A percentile compares a stretch with the other conserved stretches of the same genome.
phyloP scores from a whole-genome alignment of 53 echinoderm and acorn worm species.

The Holothuria scabra region DNA sequence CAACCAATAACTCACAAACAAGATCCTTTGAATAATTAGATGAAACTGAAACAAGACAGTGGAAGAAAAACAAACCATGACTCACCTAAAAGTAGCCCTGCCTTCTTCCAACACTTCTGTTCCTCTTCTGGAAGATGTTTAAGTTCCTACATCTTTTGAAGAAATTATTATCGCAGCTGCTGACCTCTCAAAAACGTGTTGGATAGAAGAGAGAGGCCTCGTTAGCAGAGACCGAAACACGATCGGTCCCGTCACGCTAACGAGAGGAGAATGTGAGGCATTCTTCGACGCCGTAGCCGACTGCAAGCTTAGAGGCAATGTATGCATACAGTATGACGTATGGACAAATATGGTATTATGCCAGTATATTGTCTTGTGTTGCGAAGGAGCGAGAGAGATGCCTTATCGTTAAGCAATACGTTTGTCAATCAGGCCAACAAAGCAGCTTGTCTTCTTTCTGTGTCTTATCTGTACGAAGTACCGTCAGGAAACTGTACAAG shows the following conservation, averaged over 20 bases:
- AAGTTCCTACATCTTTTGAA: slow-evolving; percentile 22
- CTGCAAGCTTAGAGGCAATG: slow-evolving; percentile 25
- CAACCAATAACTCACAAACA: too few species aligned
- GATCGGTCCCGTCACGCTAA: slow-evolving; percentile 25
- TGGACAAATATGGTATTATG: slow-evolving; percentile 42
- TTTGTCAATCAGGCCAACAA: too few species aligned
- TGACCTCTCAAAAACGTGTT: slow-evolving; percentile 31
- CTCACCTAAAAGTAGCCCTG: slow-evolving; percentile 34
- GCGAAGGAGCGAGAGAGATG: too few species aligned
- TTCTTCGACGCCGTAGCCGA: neutral
- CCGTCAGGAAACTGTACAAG: too few species aligned
- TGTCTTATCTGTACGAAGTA: too few species aligned
- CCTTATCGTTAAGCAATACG: too few species aligned
- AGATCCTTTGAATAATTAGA: too few species aligned
- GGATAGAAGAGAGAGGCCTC: slow-evolving; percentile 1
- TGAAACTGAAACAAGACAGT: neutral
- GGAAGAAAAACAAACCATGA: neutral
- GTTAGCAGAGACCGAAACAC: slow-evolving; percentile 9
- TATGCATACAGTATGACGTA: slow-evolving; percentile 39
- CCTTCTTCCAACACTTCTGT: slow-evolving; percentile 12
- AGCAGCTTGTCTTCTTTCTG: too few species aligned
- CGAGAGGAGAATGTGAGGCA: slow-evolving; percentile 32
- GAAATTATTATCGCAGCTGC: slow-evolving; percentile 25
- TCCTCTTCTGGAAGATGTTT: slow-evolving; percentile 23
- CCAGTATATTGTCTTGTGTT: neutral